These are phyloP conservation scores for Penaeus indicus DNA, from an alignment of 1,140 invertebrate species.

Conservation along the genomic window DNA sequence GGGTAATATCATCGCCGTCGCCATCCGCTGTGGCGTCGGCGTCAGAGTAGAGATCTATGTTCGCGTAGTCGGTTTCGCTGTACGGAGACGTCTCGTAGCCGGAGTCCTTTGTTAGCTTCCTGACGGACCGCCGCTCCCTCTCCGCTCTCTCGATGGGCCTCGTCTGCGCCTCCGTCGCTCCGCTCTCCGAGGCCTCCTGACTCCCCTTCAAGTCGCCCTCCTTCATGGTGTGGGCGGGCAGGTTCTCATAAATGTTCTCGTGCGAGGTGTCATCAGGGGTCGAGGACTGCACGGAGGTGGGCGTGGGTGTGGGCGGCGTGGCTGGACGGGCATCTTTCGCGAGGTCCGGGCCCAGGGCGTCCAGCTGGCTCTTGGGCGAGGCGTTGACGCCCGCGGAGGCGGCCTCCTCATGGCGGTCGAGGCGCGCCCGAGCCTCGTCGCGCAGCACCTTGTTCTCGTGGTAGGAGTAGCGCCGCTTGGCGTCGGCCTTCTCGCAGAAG, in stretches of 20 bases:
- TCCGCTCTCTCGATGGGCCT: conserved; percentile 64
- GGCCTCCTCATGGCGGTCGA: conserved; percentile 21
- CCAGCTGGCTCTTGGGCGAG: background rate
- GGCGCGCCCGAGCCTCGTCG: conserved; percentile 57
- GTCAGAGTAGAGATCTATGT: conserved; percentile 66
- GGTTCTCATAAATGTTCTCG: conserved; percentile 68
- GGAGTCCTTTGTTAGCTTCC: conserved; percentile 70
- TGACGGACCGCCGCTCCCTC: conserved; percentile 67
- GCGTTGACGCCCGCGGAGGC: background rate
- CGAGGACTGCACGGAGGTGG: conserved; percentile 13
- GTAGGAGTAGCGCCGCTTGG: conserved; percentile 64
- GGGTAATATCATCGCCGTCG: conserved; percentile 63
- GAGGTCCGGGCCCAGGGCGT: background rate
- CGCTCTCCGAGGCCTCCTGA: background rate
- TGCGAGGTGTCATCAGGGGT: background rate
- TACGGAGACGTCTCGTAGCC: conserved; percentile 69
- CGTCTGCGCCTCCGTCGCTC: conserved; percentile 11
- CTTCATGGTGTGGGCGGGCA: conserved; percentile 58
- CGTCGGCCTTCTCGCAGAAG: conserved; percentile 68
- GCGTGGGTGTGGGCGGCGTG: conserved; percentile 59
- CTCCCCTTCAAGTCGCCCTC: background rate
- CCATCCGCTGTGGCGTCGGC: conserved; percentile 35
- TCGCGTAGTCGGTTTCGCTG: conserved; percentile 69
- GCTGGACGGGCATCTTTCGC: conserved; percentile 28
- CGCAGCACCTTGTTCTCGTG: conserved; percentile 64